Percentiles rank a stretch among this genome's conserved stretches.
Evolutionary conservation across 2,888 invertebrate species (phyloP).

Genomic region (Heliconius aoede): DNA sequence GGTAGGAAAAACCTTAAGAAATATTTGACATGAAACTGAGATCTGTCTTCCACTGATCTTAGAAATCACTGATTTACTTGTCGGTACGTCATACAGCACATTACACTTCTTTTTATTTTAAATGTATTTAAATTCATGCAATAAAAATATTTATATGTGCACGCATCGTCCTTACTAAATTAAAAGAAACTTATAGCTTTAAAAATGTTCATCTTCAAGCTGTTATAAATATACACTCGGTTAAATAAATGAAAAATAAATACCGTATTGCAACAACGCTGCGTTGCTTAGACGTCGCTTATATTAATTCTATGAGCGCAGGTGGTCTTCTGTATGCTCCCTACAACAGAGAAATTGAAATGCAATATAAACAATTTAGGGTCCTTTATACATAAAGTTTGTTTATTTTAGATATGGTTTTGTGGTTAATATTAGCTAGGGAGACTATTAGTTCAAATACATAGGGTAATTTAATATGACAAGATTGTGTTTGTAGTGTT

Average conservation of each 20-base stretch:
- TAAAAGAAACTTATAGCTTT: background rate
- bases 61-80: too few species aligned
- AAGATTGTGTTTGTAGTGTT: too few species aligned
- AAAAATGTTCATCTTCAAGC: background rate
- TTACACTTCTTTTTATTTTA: too few species aligned
- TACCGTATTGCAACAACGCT: background rate
- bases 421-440: background rate
- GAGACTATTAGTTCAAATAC: background rate
- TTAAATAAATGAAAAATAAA: constrained; percentile 5
- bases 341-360: constrained; percentile 4
- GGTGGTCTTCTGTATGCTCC: constrained; percentile 11
- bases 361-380: constrained; percentile 19
- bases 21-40: too few species aligned
- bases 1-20: too few species aligned
- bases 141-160: background rate
- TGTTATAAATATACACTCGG: background rate
- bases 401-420: background rate
- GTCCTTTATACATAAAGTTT: background rate
- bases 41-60: too few species aligned
- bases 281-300: constrained; percentile 19
- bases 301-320: constrained; percentile 10
- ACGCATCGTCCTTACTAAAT: background rate
- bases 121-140: background rate
- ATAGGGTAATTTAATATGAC: too few species aligned
- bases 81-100: too few species aligned